Evolutionary conservation across 2,113 vertebrate species (phyloP), one percentile per base, ranked within the genome.

Genomic region (Cheilinus undulatus): DNA sequence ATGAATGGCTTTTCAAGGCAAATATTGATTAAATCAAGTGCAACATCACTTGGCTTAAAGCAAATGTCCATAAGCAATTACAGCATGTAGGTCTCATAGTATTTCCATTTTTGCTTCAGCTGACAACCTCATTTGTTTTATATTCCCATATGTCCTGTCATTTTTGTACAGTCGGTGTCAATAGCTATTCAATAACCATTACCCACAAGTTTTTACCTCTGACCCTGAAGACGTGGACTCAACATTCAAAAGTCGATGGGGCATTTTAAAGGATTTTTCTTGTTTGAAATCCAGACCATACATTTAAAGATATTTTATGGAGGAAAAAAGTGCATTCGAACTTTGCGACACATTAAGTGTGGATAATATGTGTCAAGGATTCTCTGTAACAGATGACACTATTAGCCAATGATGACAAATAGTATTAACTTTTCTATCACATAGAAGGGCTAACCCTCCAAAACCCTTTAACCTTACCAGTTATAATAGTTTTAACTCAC

Each of bases 11-110:
- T 89, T 76, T 84, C 78, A 79, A 91, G 87, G 84, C 75, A 89
- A 91, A 91, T 93, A 93, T 93, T 92, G 92, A 93, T 92, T 85
- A 86, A 85, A 72, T 84, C 76, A 83, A 84, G 73, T 48, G 80
- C 59, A 79, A 78, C 84, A 71, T 91, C 86, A 88, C 86, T 78
- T 69, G 74, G 60, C 84, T 89, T 93, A 90, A 93, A 89, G 79
- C 77, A 88, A 84, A 85, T 91, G 91, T 88, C 91, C 91, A 92
- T 94, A 92, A 92, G 81, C 90, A 89, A 88, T 92, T 84, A 82
- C 10, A 32, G 53, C 46, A 20, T 17, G 30, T 74, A 52, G 40
- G 59, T 87, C 80, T 80, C 52, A 1, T 40, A 64, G 67, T 85
- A 50, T 89, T 79, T 79, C 80, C 69, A 78, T 84, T 75, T 75